Percentiles rank a stretch among this genome's conserved stretches.
These are phyloP conservation scores for Enteromius argenteus DNA, from an alignment of 2,797 vertebrate genomes.

Conservation along the genomic window DNA sequence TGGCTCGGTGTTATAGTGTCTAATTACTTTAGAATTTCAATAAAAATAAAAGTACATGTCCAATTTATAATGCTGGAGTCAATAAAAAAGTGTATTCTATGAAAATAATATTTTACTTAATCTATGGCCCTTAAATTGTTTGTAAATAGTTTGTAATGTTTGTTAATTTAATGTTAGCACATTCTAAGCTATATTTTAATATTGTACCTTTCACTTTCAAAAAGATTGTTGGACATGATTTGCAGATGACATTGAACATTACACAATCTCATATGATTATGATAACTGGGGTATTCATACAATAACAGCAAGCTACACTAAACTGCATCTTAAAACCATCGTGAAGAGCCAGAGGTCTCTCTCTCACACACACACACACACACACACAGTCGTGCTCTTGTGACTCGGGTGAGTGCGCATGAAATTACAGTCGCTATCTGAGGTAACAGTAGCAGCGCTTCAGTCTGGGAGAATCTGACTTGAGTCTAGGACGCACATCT, in stretches of 20 bases:
- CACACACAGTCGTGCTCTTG: slow-evolving; percentile 22
- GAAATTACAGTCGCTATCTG: slow-evolving; percentile 50
- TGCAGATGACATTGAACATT: background rate
- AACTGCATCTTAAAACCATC: background rate
- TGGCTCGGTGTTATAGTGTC: background rate
- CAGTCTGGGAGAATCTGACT: slow-evolving; percentile 24
- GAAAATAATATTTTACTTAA: background rate
- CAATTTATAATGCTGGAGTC: background rate
- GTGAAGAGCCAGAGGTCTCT: background rate
- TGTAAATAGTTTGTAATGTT: background rate
- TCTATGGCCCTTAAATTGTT: background rate
- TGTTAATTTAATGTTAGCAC: background rate
- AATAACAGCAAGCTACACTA: background rate
- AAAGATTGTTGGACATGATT: background rate
- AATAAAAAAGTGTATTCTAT: background rate
- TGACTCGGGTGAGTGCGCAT: slow-evolving; percentile 45
- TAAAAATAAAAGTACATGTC: background rate
- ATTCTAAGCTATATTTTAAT: background rate
- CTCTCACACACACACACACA: background rate
- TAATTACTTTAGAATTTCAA: background rate
- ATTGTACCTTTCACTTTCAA: background rate
- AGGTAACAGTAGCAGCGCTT: slow-evolving; percentile 25
- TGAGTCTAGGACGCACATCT: slow-evolving; percentile 9
- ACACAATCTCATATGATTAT: background rate
- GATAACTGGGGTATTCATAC: background rate